Base-by-base conservation (phyloP, 2,797 vertebrate genomes). In the Gastrophryne carolinensis region DNA sequence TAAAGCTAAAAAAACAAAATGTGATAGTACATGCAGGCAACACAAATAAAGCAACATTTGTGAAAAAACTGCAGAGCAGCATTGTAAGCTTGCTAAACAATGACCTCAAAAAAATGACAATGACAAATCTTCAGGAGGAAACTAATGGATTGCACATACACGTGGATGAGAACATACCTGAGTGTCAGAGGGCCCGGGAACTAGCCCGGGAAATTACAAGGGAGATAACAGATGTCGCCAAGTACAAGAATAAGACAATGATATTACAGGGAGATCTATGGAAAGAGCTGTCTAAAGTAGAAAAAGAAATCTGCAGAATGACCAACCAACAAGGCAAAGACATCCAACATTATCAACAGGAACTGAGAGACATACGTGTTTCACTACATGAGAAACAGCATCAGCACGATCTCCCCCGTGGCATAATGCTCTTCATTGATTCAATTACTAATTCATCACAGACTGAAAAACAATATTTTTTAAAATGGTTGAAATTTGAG, bases 401-500 rank as follows among this genome's bases (percentile, higher is more conserved):
- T 4, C 69, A 80, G 56, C 90, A 90, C 24, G 86, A 83, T 63
- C 87, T 90, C 17, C 83, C 89, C 3, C 44, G 78, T 23, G 85
- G 86, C 0, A 84, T 95, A 86, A 90, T 84, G 72, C 75, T 79
- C 32, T 96, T 95, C 70, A 90, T 89, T 1, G 60, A 81, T 0
- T 83, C 86, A 0, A 83, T 96, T 23, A 44, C 27, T 2, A 12
- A 86, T 62, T 61, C 81, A 3, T 81, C 82, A 19, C 81, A 34
- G 41, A 27, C 64, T 0, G 89, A 91, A 73, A 90, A 86, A 71
- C 83, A 84, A 5, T 94, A 84, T 75, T 95, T 95, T 70, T 82
- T 95, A 17, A 85, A 80, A 63, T 94, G 92, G 92, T 89, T 94
- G 86, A 94, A 87, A 78, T 79, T 90, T 60, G 88, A 79, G n/a